Percentiles rank a stretch among this genome's conserved stretches.
Evolutionary conservation across 1,140 invertebrate species (phyloP).

Genomic region (Ruditapes philippinarum): DNA sequence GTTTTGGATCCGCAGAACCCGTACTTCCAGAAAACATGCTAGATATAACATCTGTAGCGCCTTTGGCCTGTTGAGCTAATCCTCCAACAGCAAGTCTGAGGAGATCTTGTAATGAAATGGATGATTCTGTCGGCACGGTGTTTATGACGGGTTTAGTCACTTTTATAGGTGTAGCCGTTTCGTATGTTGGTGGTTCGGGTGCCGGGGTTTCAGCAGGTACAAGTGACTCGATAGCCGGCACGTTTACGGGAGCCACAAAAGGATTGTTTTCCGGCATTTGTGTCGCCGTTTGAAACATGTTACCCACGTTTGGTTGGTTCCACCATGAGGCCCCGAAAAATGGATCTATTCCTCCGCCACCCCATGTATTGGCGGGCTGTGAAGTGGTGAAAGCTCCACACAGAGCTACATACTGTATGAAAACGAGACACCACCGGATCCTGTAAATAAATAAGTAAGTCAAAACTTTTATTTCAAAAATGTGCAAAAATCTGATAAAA

Average conservation of each 20-base stretch:
- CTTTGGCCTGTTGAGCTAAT: background rate
- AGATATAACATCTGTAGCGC: background rate
- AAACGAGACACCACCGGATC: background rate
- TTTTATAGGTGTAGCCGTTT: background rate
- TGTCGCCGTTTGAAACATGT: background rate
- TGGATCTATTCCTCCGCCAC: background rate
- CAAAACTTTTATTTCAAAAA: no score
- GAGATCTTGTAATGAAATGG: slow-evolving; percentile 15
- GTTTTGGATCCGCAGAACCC: background rate
- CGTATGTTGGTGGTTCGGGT: background rate
- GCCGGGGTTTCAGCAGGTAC: background rate
- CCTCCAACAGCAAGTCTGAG: slow-evolving; percentile 17
- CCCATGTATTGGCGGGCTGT: background rate
- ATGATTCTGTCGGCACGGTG: background rate
- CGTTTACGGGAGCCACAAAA: background rate
- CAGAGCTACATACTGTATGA: slow-evolving; percentile 45
- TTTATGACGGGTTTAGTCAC: background rate
- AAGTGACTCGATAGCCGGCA: background rate
- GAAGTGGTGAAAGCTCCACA: slow-evolving; percentile 1
- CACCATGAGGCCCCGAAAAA: slow-evolving; percentile 11
- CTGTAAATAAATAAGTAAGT: background rate
- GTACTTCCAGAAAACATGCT: background rate
- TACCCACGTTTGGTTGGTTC: background rate
- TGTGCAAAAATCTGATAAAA: no score
- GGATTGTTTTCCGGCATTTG: background rate